A percentile compares a stretch with the other conserved stretches of the same genome.
Evolutionary conservation across 2,888 invertebrate genomes (phyloP).

Genomic region (Acronicta aceris): DNA sequence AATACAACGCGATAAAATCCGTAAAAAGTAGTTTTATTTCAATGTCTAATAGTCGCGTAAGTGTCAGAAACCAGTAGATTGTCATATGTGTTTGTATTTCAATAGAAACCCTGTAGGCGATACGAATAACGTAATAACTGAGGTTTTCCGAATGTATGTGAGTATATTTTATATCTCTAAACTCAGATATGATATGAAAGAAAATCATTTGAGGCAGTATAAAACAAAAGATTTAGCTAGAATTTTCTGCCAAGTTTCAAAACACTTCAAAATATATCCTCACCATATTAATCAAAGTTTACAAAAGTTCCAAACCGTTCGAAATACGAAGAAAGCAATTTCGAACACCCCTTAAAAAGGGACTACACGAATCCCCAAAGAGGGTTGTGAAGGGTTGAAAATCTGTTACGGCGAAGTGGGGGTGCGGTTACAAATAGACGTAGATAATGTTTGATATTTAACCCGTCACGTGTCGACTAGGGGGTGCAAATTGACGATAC

Average conservation of each 20-base stretch:
- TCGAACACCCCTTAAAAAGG: slow-evolving; percentile 29
- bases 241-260: neutral
- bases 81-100: too few relatives aligned
- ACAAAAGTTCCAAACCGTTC: slow-evolving; percentile 25
- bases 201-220: too few relatives aligned
- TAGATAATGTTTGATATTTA: slow-evolving; percentile 56
- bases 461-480: slow-evolving; percentile 33
- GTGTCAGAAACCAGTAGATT: too few relatives aligned
- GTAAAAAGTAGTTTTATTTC: too few relatives aligned
- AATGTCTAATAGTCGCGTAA: too few relatives aligned
- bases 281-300: slow-evolving; percentile 12
- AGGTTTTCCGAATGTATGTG: too few relatives aligned
- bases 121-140: too few relatives aligned
- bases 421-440: slow-evolving; percentile 35
- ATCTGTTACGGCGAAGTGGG: slow-evolving; percentile 35
- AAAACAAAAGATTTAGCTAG: too few relatives aligned
- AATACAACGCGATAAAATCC: too few relatives aligned
- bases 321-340: slow-evolving; percentile 24
- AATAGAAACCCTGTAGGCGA: too few relatives aligned
- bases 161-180: too few relatives aligned
- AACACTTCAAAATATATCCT: neutral
- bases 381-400: slow-evolving; percentile 35
- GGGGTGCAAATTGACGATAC: slow-evolving; percentile 44
- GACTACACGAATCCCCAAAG: slow-evolving; percentile 20
- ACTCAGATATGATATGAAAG: too few relatives aligned